Percentiles rank a stretch among this genome's conserved stretches.
Conservation (phyloP, 2,113 vertebrate genomes). For the Gopherus evgoodei region DNA sequence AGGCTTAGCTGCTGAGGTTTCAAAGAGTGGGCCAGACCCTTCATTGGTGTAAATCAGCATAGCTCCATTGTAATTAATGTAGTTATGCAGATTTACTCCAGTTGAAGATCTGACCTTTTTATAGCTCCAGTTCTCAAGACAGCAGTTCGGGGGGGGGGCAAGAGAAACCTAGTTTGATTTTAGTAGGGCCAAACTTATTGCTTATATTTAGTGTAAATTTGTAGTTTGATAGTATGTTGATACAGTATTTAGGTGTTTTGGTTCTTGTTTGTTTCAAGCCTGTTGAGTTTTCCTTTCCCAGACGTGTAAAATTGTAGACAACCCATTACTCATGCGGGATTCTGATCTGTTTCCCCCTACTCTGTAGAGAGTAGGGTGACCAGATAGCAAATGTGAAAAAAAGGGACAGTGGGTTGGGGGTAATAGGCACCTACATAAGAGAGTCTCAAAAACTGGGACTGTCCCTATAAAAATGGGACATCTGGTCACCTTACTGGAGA, state of each 20-base stretch:
- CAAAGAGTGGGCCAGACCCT: not conserved
- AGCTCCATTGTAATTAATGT: not conserved
- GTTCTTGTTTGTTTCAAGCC: not conserved
- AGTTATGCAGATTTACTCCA: not conserved
- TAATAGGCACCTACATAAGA: too few relatives aligned
- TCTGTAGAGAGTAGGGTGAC: not conserved
- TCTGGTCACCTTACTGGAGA: not conserved
- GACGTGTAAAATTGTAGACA: not conserved
- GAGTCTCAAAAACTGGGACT: too few relatives aligned
- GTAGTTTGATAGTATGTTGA: not conserved
- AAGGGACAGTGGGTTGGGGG: too few relatives aligned
- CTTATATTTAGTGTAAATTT: not conserved
- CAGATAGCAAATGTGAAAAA: too few relatives aligned
- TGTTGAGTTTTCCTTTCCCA: not conserved
- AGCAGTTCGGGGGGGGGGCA: not conserved
- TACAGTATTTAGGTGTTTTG: not conserved
- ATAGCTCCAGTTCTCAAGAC: not conserved
- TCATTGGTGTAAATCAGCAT: not conserved
- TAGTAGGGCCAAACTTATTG: not conserved
- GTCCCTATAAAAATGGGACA: too few relatives aligned
- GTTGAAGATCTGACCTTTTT: not conserved
- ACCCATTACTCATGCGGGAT: not conserved
- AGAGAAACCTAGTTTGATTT: not conserved
- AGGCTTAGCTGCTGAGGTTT: not conserved
- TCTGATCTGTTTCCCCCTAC: not conserved